These are phyloP conservation scores for Noctua fimbriata DNA, from an alignment of 2,888 invertebrate species.

Conservation along the genomic window DNA sequence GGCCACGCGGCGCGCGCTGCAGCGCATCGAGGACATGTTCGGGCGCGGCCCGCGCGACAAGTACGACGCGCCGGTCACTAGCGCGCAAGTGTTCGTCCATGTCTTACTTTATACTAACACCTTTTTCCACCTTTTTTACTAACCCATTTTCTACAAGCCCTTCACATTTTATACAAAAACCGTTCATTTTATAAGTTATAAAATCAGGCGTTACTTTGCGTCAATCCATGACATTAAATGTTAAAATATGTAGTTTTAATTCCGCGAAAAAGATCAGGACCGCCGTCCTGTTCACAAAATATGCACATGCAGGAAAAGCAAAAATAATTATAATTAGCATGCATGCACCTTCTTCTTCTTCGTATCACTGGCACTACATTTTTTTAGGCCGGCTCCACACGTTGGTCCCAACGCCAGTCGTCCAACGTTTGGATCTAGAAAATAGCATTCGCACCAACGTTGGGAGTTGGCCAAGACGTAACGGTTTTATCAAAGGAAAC, in stretches of 20 bases:
- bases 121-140: too few species aligned
- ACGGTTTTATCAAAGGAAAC: too few species aligned
- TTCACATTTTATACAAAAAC: background rate
- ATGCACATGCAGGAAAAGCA: too few species aligned
- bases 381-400: too few species aligned
- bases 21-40: slow-evolving; percentile 74
- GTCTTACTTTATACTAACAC: background rate
- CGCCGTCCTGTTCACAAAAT: too few species aligned
- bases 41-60: slow-evolving; percentile 73
- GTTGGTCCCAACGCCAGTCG: too few species aligned
- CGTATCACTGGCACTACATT: too few species aligned
- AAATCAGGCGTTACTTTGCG: background rate
- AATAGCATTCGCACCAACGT: too few species aligned
- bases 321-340: too few species aligned
- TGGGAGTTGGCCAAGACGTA: too few species aligned
- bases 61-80: slow-evolving; percentile 70
- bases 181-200: background rate
- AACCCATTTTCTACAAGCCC: background rate
- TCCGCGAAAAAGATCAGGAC: background rate
- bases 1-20: slow-evolving; percentile 62
- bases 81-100: slow-evolving; percentile 75
- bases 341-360: too few species aligned
- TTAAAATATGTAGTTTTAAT: background rate
- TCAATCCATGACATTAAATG: background rate
- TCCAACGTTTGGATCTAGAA: too few species aligned